These are phyloP conservation scores for Danio jaintianensis DNA, from an alignment of 2,797 vertebrate genomes.

Conservation along the genomic window DNA sequence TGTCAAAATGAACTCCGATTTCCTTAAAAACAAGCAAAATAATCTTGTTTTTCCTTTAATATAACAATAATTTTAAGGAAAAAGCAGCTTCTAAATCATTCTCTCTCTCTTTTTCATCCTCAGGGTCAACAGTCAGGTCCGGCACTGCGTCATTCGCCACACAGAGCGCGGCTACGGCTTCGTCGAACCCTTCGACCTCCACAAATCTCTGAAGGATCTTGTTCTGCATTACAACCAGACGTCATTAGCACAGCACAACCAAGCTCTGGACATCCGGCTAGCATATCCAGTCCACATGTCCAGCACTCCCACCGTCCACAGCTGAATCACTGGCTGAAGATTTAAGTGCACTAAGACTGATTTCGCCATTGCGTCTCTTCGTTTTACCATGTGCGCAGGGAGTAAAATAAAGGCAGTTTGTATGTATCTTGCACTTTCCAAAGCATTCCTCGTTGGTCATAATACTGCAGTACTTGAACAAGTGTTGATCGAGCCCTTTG, in stretches of 20 bases:
- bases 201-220: conserved; percentile 93
- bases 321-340: too few relatives aligned
- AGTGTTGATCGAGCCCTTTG: conserved; percentile 24
- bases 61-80: too few relatives aligned
- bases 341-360: conserved; percentile 13
- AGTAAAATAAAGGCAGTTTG: background rate
- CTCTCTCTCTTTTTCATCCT: conserved; percentile 18
- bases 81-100: too few relatives aligned
- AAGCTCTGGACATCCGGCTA: conserved; percentile 94
- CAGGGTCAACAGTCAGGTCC: conserved; percentile 94
- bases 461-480: conserved; percentile 29
- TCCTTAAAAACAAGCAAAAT: too few relatives aligned
- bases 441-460: conserved; percentile 26
- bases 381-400: background rate
- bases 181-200: conserved; percentile 93
- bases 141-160: conserved; percentile 97
- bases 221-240: conserved; percentile 96
- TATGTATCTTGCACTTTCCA: conserved; percentile 45
- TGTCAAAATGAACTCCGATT: too few relatives aligned
- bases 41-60: too few relatives aligned
- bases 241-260: conserved; percentile 95
- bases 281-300: conserved; percentile 86
- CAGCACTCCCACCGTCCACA: conserved; percentile 42
- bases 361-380: background rate
- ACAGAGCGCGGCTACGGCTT: conserved; percentile 93